phyloP scores from a whole-genome alignment of 2,113 vertebrate genomes.

The Paramormyrops kingsleyae region DNA sequence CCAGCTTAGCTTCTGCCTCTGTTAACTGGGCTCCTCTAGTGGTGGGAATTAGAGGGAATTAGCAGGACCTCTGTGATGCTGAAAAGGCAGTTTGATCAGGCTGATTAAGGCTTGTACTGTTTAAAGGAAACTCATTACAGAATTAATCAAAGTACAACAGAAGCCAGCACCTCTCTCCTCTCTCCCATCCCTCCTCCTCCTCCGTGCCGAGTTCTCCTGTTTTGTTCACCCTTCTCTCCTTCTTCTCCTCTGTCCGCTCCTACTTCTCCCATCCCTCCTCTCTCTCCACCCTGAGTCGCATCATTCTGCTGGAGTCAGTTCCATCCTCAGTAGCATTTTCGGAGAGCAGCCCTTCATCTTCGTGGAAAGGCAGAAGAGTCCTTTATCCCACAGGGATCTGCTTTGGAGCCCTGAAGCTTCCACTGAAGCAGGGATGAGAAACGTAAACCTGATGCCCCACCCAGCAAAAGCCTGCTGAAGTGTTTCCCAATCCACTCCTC shows the following conservation, averaged over 20 bases:
- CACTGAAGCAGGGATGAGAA: neutral
- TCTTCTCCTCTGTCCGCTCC: neutral
- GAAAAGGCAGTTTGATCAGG: constrained; percentile 72
- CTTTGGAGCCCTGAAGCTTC: neutral
- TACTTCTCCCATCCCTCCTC: neutral
- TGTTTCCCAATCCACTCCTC: neutral
- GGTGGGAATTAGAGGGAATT: constrained; percentile 77
- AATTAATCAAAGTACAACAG: constrained; percentile 75
- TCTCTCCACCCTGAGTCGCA: neutral
- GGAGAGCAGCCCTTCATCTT: neutral
- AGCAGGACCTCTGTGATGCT: constrained; percentile 61
- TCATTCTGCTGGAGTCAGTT: neutral
- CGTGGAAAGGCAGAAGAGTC: neutral
- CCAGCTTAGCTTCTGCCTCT: constrained; percentile 59
- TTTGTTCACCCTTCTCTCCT: neutral
- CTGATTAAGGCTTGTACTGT: constrained; percentile 77
- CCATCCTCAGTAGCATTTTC: neutral
- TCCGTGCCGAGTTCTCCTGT: too few species aligned
- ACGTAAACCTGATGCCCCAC: neutral
- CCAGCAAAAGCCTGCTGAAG: neutral
- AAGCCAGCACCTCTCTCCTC: constrained; percentile 47
- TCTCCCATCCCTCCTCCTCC: constrained; percentile 20
- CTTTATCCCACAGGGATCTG: neutral
- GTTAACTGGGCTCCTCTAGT: constrained; percentile 72
- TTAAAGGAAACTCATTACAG: constrained; percentile 69